Evolutionary conservation across 37 sponge, comb jelly and placozoan species (phyloP).

Genomic region (Hormiphora californensis): DNA sequence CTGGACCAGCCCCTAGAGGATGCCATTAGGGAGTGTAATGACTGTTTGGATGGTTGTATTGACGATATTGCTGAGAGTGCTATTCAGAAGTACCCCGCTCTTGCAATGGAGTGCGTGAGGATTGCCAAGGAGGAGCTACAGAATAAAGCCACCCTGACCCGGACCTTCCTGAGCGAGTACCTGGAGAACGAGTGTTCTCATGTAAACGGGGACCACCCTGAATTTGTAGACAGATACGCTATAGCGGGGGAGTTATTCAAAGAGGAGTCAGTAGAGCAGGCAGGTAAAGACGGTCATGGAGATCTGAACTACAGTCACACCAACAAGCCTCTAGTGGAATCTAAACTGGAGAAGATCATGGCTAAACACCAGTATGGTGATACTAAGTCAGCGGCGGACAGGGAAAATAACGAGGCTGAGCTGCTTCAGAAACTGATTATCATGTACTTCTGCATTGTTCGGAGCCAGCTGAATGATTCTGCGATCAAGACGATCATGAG

Average conservation of each 20-base stretch:
- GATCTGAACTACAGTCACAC: not conserved
- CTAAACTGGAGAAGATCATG: slow-evolving; percentile 4
- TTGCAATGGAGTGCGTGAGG: slow-evolving; percentile 66
- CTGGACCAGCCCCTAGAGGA: slow-evolving; percentile 77
- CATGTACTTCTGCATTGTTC: slow-evolving; percentile 88
- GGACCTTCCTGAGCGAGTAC: slow-evolving; percentile 79
- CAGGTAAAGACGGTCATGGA: not conserved
- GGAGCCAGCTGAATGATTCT: slow-evolving; percentile 79
- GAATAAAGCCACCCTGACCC: slow-evolving; percentile 70
- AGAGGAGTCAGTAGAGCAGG: not conserved
- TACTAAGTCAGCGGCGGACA: not conserved
- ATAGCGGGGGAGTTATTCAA: slow-evolving; percentile 20
- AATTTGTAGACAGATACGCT: slow-evolving; percentile 66
- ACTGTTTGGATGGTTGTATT: slow-evolving; percentile 80
- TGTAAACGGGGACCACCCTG: slow-evolving; percentile 98
- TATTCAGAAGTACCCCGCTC: slow-evolving; percentile 65
- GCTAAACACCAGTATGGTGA: not conserved
- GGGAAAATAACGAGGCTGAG: slow-evolving; percentile 39
- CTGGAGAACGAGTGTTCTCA: slow-evolving; percentile 88
- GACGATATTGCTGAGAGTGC: not conserved
- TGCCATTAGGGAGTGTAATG: slow-evolving; percentile 88
- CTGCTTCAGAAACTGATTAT: slow-evolving; percentile 75
- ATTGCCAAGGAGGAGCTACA: slow-evolving; percentile 69
- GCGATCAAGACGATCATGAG: slow-evolving; percentile 91
- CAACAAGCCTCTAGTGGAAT: not conserved